Evolutionary conservation across 2,797 vertebrate genomes (phyloP).

Genomic region (Alcedo quadribrachys): DNA sequence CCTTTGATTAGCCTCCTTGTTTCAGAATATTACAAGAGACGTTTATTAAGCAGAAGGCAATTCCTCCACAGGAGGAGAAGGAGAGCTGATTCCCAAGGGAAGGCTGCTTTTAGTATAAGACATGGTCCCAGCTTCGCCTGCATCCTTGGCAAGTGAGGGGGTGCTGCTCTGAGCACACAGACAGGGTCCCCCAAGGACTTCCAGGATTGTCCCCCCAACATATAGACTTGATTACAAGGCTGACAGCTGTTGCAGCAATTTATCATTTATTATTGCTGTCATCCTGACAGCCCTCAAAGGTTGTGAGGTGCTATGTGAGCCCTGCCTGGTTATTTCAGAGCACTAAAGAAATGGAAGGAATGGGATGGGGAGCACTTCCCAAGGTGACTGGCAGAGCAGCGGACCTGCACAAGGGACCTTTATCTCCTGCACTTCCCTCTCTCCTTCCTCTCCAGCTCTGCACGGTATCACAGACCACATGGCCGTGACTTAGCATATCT

Average conservation of each 20-base stretch:
- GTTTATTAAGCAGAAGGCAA: conserved; percentile 74
- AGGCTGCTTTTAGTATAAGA: neutral
- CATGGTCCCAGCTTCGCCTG: neutral
- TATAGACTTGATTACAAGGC: neutral
- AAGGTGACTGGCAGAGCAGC: neutral
- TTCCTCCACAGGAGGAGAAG: conserved; percentile 48
- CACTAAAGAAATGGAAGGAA: neutral
- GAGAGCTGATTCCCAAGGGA: conserved; percentile 27
- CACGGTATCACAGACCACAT: rapidly evolving
- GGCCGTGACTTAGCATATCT: neutral
- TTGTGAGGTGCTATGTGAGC: neutral
- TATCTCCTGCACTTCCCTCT: neutral
- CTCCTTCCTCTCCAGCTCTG: neutral
- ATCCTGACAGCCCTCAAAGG: neutral
- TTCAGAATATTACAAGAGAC: conserved; percentile 79
- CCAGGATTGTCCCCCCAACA: neutral
- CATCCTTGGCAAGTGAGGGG: neutral
- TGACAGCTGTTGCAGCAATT: conserved; percentile 36
- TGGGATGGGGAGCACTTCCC: neutral
- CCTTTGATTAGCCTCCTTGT: conserved; percentile 82
- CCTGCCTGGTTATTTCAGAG: neutral
- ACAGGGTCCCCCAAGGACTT: neutral
- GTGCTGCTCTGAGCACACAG: neutral
- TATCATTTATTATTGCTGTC: neutral
- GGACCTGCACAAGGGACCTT: neutral